These are phyloP conservation scores for Marisa cornuarietis DNA, from an alignment of 1,140 invertebrate species.

Conservation along the genomic window DNA sequence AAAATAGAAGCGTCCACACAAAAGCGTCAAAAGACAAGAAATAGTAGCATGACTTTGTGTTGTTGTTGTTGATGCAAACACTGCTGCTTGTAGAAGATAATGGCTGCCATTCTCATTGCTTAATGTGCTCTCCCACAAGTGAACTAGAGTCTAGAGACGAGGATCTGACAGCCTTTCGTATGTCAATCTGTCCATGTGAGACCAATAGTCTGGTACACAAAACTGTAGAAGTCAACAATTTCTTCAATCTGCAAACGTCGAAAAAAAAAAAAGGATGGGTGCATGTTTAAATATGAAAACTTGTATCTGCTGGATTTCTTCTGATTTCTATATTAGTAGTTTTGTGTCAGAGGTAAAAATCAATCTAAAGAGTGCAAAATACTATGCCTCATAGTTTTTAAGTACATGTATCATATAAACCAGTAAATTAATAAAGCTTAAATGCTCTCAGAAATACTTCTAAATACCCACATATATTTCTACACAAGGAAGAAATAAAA, in stretches of 20 bases:
- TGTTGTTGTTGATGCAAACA: too few species aligned
- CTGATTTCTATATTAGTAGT: neutral
- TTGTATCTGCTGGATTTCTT: neutral
- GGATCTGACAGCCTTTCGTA: neutral
- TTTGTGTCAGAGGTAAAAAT: neutral
- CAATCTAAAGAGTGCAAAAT: too few species aligned
- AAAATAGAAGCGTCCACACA: too few species aligned
- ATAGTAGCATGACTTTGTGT: too few species aligned
- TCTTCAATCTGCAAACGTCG: conserved; percentile 83
- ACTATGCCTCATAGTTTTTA: neutral
- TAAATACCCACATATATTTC: neutral
- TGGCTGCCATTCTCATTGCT: neutral
- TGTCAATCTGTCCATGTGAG: conserved; percentile 71
- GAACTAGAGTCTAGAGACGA: neutral
- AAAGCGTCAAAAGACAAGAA: too few species aligned
- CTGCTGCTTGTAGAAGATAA: too few species aligned
- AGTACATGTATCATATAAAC: neutral
- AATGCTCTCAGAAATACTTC: too few species aligned
- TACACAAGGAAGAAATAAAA: neutral
- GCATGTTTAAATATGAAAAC: neutral
- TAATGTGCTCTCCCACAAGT: neutral
- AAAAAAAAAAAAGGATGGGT: neutral
- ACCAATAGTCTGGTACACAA: conserved; percentile 81
- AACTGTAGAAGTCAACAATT: conserved; percentile 85
- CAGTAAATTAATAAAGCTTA: neutral